These are phyloP conservation scores for Drosophila jambulina DNA, from an alignment of 1,140 invertebrate genomes.

Conservation along the genomic window DNA sequence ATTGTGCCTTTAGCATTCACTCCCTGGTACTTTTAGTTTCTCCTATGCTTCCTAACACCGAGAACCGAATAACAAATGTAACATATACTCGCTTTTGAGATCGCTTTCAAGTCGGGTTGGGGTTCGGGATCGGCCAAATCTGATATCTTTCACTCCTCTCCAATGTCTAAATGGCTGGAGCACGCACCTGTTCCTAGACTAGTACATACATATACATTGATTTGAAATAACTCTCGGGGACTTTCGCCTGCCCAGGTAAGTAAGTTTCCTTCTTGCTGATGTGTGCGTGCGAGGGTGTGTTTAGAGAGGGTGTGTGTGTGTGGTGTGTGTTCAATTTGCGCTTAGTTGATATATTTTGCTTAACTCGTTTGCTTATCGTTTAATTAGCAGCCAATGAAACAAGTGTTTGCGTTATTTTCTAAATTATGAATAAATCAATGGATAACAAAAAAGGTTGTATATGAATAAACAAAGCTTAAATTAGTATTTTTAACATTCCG, in stretches of 20 bases:
- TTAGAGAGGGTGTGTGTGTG: constrained; percentile 51
- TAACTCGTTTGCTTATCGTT: constrained; percentile 30
- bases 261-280: constrained; percentile 40
- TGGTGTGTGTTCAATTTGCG: constrained; percentile 64
- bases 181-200: constrained; percentile 48
- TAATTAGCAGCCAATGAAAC: constrained; percentile 54
- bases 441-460: constrained; percentile 68
- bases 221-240: constrained; percentile 52
- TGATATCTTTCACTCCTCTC: constrained; percentile 35
- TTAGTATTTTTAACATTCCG: constrained; percentile 66
- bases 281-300: constrained; percentile 39
- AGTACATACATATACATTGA: constrained; percentile 66
- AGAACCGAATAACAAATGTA: constrained; percentile 52
- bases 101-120: constrained; percentile 28
- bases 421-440: constrained; percentile 77
- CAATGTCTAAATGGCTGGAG: constrained; percentile 29
- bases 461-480: constrained; percentile 75
- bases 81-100: constrained; percentile 27
- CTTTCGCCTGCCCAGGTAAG: constrained; percentile 41
- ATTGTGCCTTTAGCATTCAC: constrained; percentile 74
- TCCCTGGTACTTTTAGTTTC: constrained; percentile 17
- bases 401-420: constrained; percentile 60
- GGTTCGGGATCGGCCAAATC: constrained; percentile 7
- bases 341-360: constrained; percentile 66
- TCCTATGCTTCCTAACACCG: constrained; percentile 39